Conservation (phyloP, 2,113 vertebrate species). For the Antigone vipio region DNA sequence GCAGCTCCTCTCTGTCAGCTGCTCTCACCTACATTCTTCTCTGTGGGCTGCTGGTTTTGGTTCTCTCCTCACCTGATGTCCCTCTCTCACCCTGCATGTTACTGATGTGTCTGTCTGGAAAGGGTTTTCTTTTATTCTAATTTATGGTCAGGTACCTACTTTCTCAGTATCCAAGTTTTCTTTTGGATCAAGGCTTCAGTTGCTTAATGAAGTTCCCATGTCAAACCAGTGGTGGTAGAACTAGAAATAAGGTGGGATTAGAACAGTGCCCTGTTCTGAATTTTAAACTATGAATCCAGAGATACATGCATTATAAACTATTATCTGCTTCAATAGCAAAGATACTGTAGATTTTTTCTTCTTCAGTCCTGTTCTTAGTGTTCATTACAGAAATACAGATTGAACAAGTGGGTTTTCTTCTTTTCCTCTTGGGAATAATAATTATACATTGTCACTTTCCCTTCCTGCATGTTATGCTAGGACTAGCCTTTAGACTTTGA, state of each 20-base stretch:
- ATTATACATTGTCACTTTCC: not conserved
- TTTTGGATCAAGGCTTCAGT: not conserved
- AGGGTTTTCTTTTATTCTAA: not conserved
- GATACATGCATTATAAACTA: not conserved
- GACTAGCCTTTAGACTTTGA: not conserved
- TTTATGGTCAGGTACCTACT: not conserved
- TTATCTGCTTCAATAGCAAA: not conserved
- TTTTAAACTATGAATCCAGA: not conserved
- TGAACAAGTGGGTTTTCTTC: not conserved
- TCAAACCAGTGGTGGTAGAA: not conserved
- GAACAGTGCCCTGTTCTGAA: not conserved
- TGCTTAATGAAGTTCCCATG: not conserved
- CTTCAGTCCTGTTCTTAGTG: not conserved
- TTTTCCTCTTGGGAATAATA: not conserved
- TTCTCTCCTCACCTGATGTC: not conserved
- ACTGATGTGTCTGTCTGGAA: not conserved
- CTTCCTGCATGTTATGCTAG: not conserved
- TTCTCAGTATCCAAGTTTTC: not conserved
- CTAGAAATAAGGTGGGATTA: not conserved
- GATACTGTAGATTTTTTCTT: not conserved
- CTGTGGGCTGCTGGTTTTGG: not conserved
- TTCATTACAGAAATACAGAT: not conserved
- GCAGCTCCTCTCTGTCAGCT: not conserved
- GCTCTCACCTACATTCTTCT: not conserved
- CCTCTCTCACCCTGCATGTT: not conserved